A percentile compares a stretch with the other conserved stretches of the same genome.
Evolutionary conservation across 2,888 invertebrate species (phyloP).

Genomic region (Taphrorychus bicolor): DNA sequence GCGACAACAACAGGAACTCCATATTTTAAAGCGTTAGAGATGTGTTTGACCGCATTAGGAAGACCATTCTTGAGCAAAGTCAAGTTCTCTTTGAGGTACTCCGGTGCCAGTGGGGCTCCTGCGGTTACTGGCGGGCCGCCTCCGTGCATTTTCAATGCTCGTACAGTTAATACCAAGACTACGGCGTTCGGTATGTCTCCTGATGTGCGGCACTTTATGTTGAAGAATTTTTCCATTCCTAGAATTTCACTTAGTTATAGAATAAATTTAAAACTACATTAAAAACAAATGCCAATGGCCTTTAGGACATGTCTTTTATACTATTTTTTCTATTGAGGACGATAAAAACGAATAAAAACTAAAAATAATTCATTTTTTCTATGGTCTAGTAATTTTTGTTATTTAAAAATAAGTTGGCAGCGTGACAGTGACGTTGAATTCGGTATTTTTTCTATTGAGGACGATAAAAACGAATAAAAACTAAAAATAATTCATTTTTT

Average conservation of each 20-base stretch:
- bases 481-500: no score
- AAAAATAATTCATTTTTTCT: no score
- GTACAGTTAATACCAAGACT: conserved; percentile 90
- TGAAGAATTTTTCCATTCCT: conserved; percentile 97
- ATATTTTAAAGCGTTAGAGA: conserved; percentile 87
- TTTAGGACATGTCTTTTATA: no score
- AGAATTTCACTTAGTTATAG: conserved; percentile 9
- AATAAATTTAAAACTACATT: no score
- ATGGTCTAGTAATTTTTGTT: no score
- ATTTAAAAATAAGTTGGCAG: no score
- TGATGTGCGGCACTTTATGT: conserved; percentile 94
- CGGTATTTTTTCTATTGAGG: no score
- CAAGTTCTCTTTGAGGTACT: conserved; percentile 88
- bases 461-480: no score
- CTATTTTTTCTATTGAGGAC: no score
- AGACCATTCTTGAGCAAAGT: conserved; percentile 85
- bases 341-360: no score
- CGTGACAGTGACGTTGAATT: no score
- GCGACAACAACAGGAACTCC: conserved; percentile 95
- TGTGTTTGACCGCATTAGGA: conserved; percentile 91
- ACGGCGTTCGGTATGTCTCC: conserved; percentile 86
- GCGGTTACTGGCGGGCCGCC: conserved; percentile 91
- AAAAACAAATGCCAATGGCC: no score
- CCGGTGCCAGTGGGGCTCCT: conserved; percentile 82
- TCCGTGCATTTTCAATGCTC: conserved; percentile 99